These are phyloP conservation scores for Indri indri DNA, from an alignment of 2,113 vertebrate genomes.

Conservation along the genomic window DNA sequence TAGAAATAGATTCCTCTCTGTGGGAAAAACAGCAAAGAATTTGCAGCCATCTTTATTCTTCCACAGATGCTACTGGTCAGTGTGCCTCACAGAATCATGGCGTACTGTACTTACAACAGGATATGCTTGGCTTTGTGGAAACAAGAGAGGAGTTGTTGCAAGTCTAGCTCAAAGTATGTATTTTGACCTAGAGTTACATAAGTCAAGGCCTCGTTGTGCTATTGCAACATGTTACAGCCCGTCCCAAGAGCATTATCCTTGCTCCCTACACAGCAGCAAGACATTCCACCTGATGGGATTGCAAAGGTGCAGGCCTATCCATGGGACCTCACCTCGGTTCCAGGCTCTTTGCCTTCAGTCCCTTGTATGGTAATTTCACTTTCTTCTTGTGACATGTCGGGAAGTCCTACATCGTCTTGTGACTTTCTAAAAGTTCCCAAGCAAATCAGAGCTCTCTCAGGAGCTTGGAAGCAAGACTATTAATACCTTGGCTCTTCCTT, in stretches of 20 bases:
- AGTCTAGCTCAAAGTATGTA: neutral
- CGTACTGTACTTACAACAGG: fast-evolving
- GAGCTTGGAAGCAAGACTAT: neutral
- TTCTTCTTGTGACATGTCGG: neutral
- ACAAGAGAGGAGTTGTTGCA: neutral
- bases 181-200: neutral
- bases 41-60: neutral
- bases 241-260: neutral
- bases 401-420: neutral
- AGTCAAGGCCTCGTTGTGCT: neutral
- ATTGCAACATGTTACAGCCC: neutral
- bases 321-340: no score
- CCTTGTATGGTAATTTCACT: neutral
- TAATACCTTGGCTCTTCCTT: neutral
- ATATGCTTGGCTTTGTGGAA: neutral
- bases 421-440: neutral
- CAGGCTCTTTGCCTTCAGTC: neutral
- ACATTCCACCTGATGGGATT: fast-evolving
- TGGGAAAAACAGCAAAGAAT: neutral
- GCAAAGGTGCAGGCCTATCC: neutral
- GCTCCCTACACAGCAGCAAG: neutral
- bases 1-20: neutral
- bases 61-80: neutral
- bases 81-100: no score
- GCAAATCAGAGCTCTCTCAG: neutral